Percentiles rank a stretch among this genome's conserved stretches.
phyloP scores from a whole-genome alignment of 2,888 invertebrate species.

The Amphipyra tragopoginis region DNA sequence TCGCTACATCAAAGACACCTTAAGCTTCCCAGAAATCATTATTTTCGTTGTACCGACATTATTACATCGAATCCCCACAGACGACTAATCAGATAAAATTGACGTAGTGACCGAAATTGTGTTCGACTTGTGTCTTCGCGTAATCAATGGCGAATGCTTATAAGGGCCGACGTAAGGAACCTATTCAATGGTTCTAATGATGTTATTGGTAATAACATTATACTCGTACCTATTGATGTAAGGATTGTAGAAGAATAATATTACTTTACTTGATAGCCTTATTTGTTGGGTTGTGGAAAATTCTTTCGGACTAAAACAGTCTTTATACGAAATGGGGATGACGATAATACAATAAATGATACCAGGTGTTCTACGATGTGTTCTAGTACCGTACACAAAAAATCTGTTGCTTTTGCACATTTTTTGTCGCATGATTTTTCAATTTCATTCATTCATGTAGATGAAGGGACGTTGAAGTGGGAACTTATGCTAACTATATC shows the following conservation, averaged over 20 bases:
- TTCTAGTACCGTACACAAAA: no score
- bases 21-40: conserved; percentile 46
- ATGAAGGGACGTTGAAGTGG: no score
- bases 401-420: no score
- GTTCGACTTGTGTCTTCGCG: conserved; percentile 58
- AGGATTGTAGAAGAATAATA: conserved; percentile 2
- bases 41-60: conserved; percentile 42
- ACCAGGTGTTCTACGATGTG: no score
- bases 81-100: conserved; percentile 69
- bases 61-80: conserved; percentile 60
- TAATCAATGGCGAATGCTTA: conserved; percentile 65
- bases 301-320: neutral
- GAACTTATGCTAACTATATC: no score
- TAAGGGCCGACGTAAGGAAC: conserved; percentile 47
- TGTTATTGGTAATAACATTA: conserved; percentile 49
- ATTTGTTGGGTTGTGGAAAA: neutral
- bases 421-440: no score
- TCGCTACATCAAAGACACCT: conserved; percentile 36
- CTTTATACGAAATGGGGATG: no score
- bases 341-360: no score
- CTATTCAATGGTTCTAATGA: conserved; percentile 49
- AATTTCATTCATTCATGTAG: no score
- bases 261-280: neutral
- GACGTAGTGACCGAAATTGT: conserved; percentile 67
- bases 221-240: conserved; percentile 19